Evolutionary conservation across 2,888 invertebrate genomes (phyloP), one percentile per base, ranked within the genome.

Genomic region (Epirrhoe tristata): DNA sequence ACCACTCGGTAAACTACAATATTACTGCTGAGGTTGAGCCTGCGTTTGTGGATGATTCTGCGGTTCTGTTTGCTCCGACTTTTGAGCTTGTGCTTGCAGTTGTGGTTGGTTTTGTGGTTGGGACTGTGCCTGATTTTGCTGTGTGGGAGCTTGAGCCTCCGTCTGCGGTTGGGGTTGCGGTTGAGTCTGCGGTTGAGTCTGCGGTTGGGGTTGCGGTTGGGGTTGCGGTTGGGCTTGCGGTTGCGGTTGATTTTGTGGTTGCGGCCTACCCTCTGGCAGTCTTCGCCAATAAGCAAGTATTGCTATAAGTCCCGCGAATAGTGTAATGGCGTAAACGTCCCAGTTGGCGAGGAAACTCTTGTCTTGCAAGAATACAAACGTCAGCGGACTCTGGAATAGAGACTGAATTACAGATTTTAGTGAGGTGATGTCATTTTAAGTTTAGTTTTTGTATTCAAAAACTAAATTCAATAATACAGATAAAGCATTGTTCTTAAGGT

Each of bases 321-420:
- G 93, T 54, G 97, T 97, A 77, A 99, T 97, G 78, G 98, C 94
- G 91, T 98, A 98, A 60, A 99, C 94, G 92, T 99, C 99, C 99
- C 99, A 99, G 89, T 98, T 98, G 46, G 97, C 96, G 14, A 97
- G 95, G 59, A 98, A 93, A 57, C 95, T 89, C 63, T 96, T 95
- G 77, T 96, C 96, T 80, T 97, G 94, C 17, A 90, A 77, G 79
- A 96, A 94, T 8, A 97, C 84, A 75, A 94, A 86, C 58, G 94
- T 93, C 69, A 96, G 85, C 0, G 95, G 96, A 64, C 95, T 95
- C 96, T 96, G 92, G 10, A 94, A 94, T 59, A 90, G 67, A 57
- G 82, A 86, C 88, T 89, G 83, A 60, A 78, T 76, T 75, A 78
- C 74, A 63, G 57, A 66, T 32, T 65, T 74, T 54, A 72, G 67